phyloP scores from a whole-genome alignment of 2,113 vertebrate species.

The Tenrec ecaudatus region DNA sequence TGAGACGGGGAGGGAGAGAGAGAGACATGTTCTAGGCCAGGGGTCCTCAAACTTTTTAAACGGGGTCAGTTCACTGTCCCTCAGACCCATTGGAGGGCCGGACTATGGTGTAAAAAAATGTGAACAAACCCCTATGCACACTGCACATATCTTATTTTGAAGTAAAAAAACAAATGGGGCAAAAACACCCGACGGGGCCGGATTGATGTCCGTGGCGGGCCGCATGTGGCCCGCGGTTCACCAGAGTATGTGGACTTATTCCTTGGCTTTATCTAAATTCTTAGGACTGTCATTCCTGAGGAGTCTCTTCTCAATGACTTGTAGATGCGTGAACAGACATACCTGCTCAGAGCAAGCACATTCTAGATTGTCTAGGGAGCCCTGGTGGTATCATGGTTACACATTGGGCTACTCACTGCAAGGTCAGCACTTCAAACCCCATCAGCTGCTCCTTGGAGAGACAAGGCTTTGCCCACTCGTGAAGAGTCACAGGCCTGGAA shows the following conservation, averaged over 20 bases:
- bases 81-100: no score
- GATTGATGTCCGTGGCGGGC: no score
- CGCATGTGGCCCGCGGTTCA: no score
- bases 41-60: no score
- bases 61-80: no score
- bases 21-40: no score
- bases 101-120: no score
- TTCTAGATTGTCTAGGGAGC: neutral
- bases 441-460: neutral
- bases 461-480: neutral
- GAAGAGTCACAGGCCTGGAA: neutral
- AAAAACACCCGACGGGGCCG: no score
- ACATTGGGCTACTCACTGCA: neutral
- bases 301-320: neutral
- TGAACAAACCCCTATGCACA: no score
- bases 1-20: neutral
- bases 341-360: no score
- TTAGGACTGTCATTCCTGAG: neutral
- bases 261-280: rapidly evolving
- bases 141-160: no score
- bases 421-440: neutral
- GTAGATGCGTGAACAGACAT: neutral
- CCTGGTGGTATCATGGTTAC: neutral
- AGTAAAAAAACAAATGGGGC: no score
- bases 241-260: neutral